A percentile compares a stretch with the other conserved stretches of the same genome.
Conservation (phyloP, 2,888 invertebrate genomes). For the Limnephilus auricula region DNA sequence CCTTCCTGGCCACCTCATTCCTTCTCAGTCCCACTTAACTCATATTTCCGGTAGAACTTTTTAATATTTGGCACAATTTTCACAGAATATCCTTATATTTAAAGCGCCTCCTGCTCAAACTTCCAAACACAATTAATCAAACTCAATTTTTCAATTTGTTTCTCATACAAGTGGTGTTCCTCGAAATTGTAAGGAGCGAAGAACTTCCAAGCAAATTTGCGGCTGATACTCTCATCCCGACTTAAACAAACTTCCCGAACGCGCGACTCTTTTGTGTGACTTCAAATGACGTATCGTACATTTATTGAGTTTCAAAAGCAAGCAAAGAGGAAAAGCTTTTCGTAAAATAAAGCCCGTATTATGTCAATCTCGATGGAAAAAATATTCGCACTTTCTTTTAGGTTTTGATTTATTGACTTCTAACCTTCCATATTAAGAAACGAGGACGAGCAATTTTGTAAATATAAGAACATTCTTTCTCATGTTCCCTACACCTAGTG, state of each 20-base stretch:
- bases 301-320: slow-evolving; percentile 39
- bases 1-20: slow-evolving; percentile 49
- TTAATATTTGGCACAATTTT: slow-evolving; percentile 49
- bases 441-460: background rate
- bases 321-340: background rate
- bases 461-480: background rate
- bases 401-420: background rate
- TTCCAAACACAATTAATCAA: slow-evolving; percentile 63
- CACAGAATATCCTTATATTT: slow-evolving; percentile 54
- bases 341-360: background rate
- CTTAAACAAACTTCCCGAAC: slow-evolving; percentile 55
- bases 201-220: slow-evolving; percentile 36
- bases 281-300: slow-evolving; percentile 44
- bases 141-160: slow-evolving; percentile 65
- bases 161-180: slow-evolving; percentile 43
- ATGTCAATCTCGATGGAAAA: background rate
- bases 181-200: slow-evolving; percentile 13
- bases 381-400: background rate
- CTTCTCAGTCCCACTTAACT: slow-evolving; percentile 48
- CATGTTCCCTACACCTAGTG: background rate
- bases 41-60: slow-evolving; percentile 47
- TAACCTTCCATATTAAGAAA: background rate
- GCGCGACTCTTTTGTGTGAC: slow-evolving; percentile 47
- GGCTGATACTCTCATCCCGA: slow-evolving; percentile 55
- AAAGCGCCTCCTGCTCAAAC: slow-evolving; percentile 53